Base-by-base conservation (phyloP, 1,140 invertebrate species). In the Apis cerana region DNA sequence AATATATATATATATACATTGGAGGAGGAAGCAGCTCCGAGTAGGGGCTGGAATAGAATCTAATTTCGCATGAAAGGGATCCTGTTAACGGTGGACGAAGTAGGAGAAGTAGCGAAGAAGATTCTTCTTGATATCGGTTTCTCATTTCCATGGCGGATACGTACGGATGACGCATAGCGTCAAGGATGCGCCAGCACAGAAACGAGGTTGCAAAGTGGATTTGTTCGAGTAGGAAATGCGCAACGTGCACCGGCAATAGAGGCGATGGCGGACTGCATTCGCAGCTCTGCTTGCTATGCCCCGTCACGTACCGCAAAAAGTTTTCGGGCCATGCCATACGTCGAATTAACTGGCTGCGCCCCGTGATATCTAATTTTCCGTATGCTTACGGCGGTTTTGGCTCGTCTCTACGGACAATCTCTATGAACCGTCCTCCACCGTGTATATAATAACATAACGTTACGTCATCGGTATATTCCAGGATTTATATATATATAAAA, bases 291-390 rank as follows among this genome's bases (percentile, higher is more conserved):
- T 88, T 78, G 58, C 71, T 83, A 78, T 83, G 80, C 78, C 69
- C 54, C 74, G 72, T 88, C 87, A 88, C 84, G 86, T 88, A 85
- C 77, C 59, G 77, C 72, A 85, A 88, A 88, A 62, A 88, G 85
- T 86, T 88, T 88, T 83, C 69, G 54, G 64, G 52, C 48, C 62
- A 33, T 27, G 75, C 50, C 72, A 74, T 78, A 88, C 77, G 77
- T 88, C 71, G 77, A 83, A 88, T 88, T 88, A 88, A 88, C 87
- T 62, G 76, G 77, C 77, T 75, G 68, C 58, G 62, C 67, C 7
- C 65, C 27, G 68, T 75, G 78, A 88, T 88, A 82, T 84, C 79
- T 74, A 84, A 84, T 84, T 80, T 84, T 82, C 65, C 79, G 79
- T 75, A 62, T 81, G 83, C 79, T 82, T 59, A 59, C 72, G 64